Base-by-base conservation (phyloP, 2,888 invertebrate genomes). In the Tenthredo mesomela region DNA sequence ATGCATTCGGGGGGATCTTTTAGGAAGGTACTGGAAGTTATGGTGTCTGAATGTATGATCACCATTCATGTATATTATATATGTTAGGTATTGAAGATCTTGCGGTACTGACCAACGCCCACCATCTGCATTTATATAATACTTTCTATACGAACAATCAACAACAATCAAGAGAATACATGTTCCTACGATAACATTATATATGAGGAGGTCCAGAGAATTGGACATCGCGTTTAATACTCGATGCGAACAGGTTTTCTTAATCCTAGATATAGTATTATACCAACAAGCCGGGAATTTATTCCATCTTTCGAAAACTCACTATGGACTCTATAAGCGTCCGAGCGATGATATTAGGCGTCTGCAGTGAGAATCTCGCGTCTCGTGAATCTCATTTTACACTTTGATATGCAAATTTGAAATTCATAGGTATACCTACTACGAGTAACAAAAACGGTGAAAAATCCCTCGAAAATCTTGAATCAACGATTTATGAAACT, bases 151-250 rank as follows among this genome's bases (percentile, higher is more conserved):
- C 10, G 80, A 80, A 80, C 80, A 80, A 80, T 78, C 37, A 54
- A 54, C 78, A 58, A 78, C 58, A 54, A 78, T 80, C 21, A 37
- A 80, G 33, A 29, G n/a, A 10, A 80, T 80, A 80, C 80, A 47
- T 80, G 58, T 58, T 61, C 0, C 0, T 61, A n/a, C n/a, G 54
- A 58, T 61, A 80, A 80, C 33, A 50, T 77, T 50, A 50, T 61
- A 67, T 67, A 80, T 80, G 50, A 80, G 61, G 58, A 77, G n/a
- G 58, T 61, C 37, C 80, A 61, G 18, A 58, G 80, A 80, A 80
- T 61, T 61, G 80, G 37, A 15, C 80, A 47, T 29, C 75, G 50
- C 25, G 77, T 29, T 50, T 73, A 43, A 43, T 73, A 21, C n/a
- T 21, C 71, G 54, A 54, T 54, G 77, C 29, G 33, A 77, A 50